A percentile compares a stretch with the other conserved stretches of the same genome.
These are phyloP conservation scores for Sitobion miscanthi DNA, from an alignment of 1,140 invertebrate species.

Conservation along the genomic window DNA sequence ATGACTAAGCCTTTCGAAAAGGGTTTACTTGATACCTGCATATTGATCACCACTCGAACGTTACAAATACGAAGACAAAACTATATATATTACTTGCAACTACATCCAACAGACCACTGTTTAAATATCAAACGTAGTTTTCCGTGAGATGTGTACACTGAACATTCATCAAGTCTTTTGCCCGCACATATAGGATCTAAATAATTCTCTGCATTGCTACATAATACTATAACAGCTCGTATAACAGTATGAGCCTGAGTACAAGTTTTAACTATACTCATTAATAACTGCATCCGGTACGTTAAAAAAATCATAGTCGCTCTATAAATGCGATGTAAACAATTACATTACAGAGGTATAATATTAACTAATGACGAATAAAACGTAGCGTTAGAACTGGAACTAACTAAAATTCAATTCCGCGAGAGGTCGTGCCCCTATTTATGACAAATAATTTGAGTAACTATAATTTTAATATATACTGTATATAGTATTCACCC, in stretches of 20 bases:
- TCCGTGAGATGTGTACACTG: background rate
- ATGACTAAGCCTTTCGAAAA: background rate
- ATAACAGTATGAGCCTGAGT: background rate
- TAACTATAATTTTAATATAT: background rate
- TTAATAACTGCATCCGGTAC: background rate
- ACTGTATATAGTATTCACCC: background rate
- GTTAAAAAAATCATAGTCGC: background rate
- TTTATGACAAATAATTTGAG: background rate
- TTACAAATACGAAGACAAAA: background rate
- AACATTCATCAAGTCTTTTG: background rate
- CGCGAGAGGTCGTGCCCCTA: conserved; percentile 4
- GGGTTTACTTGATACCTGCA: background rate
- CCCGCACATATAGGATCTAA: background rate
- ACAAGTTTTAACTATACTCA: conserved; percentile 8
- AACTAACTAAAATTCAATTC: conserved; percentile 12
- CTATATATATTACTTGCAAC: background rate
- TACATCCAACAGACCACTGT: background rate
- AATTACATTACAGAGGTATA: background rate
- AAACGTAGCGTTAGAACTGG: background rate
- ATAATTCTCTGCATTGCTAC: background rate
- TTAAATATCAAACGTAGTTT: background rate
- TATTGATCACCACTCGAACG: background rate
- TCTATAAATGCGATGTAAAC: background rate
- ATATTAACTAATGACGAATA: conserved; percentile 25
- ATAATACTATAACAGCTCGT: background rate